These are phyloP conservation scores for Cosmorhoe ocellata DNA, from an alignment of 2,888 invertebrate genomes.

Conservation along the genomic window DNA sequence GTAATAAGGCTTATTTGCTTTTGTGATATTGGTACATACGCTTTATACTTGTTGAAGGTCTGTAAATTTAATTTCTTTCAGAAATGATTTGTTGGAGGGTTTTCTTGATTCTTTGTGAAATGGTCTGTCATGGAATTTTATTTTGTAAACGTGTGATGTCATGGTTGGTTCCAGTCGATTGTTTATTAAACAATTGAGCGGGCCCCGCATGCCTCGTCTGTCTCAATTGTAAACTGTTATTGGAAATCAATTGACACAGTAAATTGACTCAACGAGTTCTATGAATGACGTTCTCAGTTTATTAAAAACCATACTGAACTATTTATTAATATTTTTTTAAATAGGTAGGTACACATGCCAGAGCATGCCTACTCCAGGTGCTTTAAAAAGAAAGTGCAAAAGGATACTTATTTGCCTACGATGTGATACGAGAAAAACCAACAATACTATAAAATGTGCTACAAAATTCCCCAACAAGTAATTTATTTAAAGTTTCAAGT, in stretches of 20 bases:
- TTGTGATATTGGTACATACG: conserved; percentile 38
- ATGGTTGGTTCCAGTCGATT: conserved; percentile 59
- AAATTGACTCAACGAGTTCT: conserved; percentile 59
- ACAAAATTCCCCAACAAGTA: too few species aligned
- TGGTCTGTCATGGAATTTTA: conserved; percentile 51
- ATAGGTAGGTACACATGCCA: too few species aligned
- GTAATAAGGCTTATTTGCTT: conserved; percentile 43
- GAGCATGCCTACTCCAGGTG: too few species aligned
- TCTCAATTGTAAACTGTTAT: conserved; percentile 78
- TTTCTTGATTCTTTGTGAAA: conserved; percentile 43
- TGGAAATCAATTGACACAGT: conserved; percentile 78
- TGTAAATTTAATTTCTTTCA: conserved; percentile 32
- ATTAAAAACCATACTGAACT: conserved; percentile 25
- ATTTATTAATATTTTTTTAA: too few species aligned
- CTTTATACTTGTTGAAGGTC: conserved; percentile 39
- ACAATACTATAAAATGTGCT: too few species aligned
- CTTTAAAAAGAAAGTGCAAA: too few species aligned
- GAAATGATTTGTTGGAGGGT: conserved; percentile 38
- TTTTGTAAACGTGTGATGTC: conserved; percentile 53
- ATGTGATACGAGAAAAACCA: too few species aligned
- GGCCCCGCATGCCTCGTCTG: conserved; percentile 72
- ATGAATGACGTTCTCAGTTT: conserved; percentile 49
- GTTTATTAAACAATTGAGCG: conserved; percentile 73
- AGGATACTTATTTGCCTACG: too few species aligned
- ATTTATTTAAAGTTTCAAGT: too few species aligned